These are phyloP conservation scores for Thalpophila matura DNA, from an alignment of 2,888 invertebrate genomes.

Conservation along the genomic window DNA sequence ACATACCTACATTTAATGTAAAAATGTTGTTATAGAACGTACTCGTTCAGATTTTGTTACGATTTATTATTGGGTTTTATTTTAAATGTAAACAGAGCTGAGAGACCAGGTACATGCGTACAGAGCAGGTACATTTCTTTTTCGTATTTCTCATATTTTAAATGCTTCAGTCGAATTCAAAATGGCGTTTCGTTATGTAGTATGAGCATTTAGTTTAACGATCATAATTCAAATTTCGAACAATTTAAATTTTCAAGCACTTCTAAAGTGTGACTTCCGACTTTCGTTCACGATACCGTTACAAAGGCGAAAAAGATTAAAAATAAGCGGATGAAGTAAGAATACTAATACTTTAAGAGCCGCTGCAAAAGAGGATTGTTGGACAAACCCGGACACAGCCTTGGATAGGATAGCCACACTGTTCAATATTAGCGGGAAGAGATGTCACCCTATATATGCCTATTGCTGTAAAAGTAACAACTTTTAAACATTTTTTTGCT, in stretches of 20 bases:
- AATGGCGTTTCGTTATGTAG: not conserved
- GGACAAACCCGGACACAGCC: slow-evolving; percentile 35
- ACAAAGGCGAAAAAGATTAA: slow-evolving; percentile 30
- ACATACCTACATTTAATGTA: no score
- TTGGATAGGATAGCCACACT: slow-evolving; percentile 30
- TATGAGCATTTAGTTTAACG: not conserved
- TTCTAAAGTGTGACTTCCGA: slow-evolving; percentile 8
- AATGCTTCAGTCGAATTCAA: no score
- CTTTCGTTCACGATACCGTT: not conserved
- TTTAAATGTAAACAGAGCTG: not conserved
- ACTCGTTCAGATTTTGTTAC: no score
- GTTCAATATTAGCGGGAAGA: not conserved
- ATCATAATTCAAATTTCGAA: not conserved
- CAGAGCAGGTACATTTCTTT: no score
- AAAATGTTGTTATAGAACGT: not conserved
- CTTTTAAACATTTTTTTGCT: no score
- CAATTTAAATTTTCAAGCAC: slow-evolving; percentile 6
- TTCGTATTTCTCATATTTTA: no score
- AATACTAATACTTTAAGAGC: slow-evolving; percentile 40
- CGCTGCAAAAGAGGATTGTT: slow-evolving; percentile 32
- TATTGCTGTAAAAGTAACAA: no score
- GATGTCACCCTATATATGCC: no score
- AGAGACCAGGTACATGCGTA: no score
- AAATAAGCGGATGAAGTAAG: slow-evolving; percentile 34
- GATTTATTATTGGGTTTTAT: not conserved